Evolutionary conservation across 2,888 invertebrate genomes (phyloP).

Genomic region (Notodonta dromedarius): DNA sequence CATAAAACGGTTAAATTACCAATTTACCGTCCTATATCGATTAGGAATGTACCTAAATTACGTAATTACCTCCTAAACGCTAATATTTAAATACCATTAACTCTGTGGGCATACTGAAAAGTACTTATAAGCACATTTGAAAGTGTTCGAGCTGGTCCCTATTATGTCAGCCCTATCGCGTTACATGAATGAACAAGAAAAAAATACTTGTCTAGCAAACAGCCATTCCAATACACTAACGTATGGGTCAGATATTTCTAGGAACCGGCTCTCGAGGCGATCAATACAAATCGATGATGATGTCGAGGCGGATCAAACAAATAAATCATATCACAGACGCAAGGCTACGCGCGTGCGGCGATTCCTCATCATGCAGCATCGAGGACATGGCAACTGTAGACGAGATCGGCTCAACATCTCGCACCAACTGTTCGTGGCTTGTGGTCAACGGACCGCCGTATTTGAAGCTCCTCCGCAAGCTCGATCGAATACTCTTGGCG

Average conservation of each 20-base stretch:
- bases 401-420: slow-evolving; percentile 85
- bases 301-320: too few relatives aligned
- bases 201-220: too few relatives aligned
- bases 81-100: slow-evolving; percentile 1
- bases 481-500: slow-evolving; percentile 71
- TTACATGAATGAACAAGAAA: too few relatives aligned
- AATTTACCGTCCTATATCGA: slow-evolving; percentile 1
- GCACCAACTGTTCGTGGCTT: slow-evolving; percentile 85
- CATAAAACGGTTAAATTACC: slow-evolving; percentile 15
- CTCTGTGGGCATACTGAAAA: neutral
- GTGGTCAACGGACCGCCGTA: slow-evolving; percentile 71
- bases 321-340: slow-evolving; percentile 68
- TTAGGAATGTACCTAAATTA: slow-evolving; percentile 12
- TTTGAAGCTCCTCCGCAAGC: slow-evolving; percentile 71
- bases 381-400: slow-evolving; percentile 78
- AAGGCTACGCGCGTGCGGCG: slow-evolving; percentile 57
- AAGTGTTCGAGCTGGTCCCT: too few relatives aligned
- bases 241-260: too few relatives aligned
- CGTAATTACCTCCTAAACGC: slow-evolving; percentile 4
- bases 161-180: too few relatives aligned
- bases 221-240: too few relatives aligned
- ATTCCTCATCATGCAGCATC: slow-evolving; percentile 57
- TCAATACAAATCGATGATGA: too few relatives aligned
- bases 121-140: too few relatives aligned
- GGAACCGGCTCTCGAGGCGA: too few relatives aligned